These are phyloP conservation scores for Poecilia gillii DNA, from an alignment of 2,797 vertebrate genomes.

Conservation along the genomic window DNA sequence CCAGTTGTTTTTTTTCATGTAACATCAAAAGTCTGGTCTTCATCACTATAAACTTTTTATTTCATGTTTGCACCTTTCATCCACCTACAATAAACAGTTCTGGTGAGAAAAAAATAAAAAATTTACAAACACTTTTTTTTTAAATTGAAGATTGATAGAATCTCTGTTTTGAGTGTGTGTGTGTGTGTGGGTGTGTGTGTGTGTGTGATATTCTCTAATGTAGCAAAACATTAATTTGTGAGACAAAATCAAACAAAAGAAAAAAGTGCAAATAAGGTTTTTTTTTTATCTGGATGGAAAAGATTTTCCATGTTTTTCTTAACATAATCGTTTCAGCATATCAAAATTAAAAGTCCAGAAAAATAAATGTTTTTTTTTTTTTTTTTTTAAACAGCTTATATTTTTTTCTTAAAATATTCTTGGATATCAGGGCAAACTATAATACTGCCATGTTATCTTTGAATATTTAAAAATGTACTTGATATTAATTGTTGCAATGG, in stretches of 20 bases:
- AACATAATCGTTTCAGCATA: neutral
- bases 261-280: neutral
- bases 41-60: neutral
- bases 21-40: neutral
- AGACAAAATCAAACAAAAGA: neutral
- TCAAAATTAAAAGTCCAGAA: neutral
- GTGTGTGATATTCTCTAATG: neutral
- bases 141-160: neutral
- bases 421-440: neutral
- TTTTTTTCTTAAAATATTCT: neutral
- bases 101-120: neutral
- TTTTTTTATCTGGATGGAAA: neutral
- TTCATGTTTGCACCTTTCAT: neutral
- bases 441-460: neutral
- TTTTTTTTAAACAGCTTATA: too few relatives aligned
- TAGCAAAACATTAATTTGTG: neutral
- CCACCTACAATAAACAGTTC: neutral
- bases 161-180: neutral
- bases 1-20: neutral
- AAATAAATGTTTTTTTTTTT: too few relatives aligned
- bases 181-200: neutral
- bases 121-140: neutral
- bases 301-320: neutral
- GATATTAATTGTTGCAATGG: slow-evolving; percentile 1
- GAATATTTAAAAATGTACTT: neutral